Evolutionary conservation across 1,140 invertebrate genomes (phyloP).

Genomic region (Polypedilum vanderplanki): DNA sequence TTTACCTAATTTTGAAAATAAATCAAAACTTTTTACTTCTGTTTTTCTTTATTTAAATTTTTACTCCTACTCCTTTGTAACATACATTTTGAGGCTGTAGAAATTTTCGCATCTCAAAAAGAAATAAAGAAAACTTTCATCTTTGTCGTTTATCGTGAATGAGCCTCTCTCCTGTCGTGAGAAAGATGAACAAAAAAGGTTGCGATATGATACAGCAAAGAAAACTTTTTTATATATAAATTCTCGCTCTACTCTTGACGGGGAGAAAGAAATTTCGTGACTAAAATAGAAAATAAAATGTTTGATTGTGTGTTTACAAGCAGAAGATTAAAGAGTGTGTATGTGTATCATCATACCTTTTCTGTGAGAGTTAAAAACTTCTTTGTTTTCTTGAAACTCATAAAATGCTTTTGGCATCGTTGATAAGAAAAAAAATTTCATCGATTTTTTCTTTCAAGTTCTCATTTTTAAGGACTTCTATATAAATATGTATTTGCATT

Average conservation of each 20-base stretch:
- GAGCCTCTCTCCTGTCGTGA: too few relatives aligned
- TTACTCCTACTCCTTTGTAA: too few relatives aligned
- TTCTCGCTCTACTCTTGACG: neutral
- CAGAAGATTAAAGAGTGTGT: neutral
- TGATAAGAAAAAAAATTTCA: neutral
- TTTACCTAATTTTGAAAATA: too few relatives aligned
- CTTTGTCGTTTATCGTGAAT: too few relatives aligned
- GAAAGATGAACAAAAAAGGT: neutral
- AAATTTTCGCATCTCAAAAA: too few relatives aligned
- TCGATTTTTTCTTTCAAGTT: neutral
- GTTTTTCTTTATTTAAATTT: too few relatives aligned
- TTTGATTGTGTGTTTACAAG: slow-evolving; percentile 18
- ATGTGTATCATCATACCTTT: neutral
- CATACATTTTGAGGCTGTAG: too few relatives aligned
- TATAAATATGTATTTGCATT: too few relatives aligned
- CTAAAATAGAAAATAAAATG: slow-evolving; percentile 14
- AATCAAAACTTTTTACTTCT: too few relatives aligned
- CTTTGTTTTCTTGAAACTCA: neutral
- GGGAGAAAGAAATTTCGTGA: neutral
- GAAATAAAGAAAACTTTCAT: too few relatives aligned
- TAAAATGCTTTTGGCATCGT: neutral
- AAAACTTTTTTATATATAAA: neutral
- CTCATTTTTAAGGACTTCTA: neutral
- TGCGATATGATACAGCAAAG: neutral
- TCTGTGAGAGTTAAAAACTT: neutral